A percentile compares a stretch with the other conserved stretches of the same genome.
Conservation (phyloP, 2,797 vertebrate species). For the Enteromius thamalakanensis region DNA sequence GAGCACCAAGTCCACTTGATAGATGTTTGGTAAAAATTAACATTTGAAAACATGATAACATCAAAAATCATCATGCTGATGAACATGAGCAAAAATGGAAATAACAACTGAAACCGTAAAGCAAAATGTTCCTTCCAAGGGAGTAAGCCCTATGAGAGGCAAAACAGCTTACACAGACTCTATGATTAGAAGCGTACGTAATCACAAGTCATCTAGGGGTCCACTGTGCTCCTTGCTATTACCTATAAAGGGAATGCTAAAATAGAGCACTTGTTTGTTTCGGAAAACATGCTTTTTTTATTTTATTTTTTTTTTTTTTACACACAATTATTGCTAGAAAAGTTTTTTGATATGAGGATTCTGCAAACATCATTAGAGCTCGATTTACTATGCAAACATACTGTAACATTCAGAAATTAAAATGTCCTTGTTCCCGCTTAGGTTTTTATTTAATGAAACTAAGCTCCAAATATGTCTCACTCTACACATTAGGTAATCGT, state of each 20-base stretch:
- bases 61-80: conserved; percentile 28
- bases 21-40: not conserved
- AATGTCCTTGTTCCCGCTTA: not conserved
- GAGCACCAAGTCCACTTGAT: not conserved
- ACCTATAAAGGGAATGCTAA: conserved; percentile 80
- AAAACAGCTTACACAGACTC: conserved; percentile 63
- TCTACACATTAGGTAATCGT: not conserved
- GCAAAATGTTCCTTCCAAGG: conserved; percentile 64
- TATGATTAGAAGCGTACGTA: conserved; percentile 66
- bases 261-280: conserved; percentile 68
- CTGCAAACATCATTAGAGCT: conserved; percentile 58
- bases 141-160: conserved; percentile 62
- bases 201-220: conserved; percentile 52
- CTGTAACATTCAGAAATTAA: not conserved
- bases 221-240: conserved; percentile 58
- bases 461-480: not conserved
- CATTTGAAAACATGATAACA: not conserved
- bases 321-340: conserved; percentile 63
- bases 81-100: conserved; percentile 42
- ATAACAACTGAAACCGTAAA: conserved; percentile 49
- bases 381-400: not conserved
- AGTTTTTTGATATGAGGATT: conserved; percentile 70
- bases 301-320: conserved; percentile 59
- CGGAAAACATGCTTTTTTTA: conserved; percentile 61
- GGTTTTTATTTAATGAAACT: not conserved